Evolutionary conservation across 1,140 invertebrate genomes (phyloP), one percentile per base, ranked within the genome.

Genomic region (Drosophila sturtevanti): DNA sequence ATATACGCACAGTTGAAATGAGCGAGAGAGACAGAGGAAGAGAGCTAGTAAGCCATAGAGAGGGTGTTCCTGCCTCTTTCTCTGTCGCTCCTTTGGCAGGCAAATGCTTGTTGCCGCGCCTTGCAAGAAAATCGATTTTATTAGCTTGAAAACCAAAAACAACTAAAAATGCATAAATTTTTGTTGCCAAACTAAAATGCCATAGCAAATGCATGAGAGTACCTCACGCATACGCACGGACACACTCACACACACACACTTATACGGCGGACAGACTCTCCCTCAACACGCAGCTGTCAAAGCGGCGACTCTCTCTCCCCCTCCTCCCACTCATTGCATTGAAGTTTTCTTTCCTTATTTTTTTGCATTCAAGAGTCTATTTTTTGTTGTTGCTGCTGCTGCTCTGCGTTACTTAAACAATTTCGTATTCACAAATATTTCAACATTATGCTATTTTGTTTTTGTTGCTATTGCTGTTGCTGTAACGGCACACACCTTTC

Each of bases 401-500:
- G 35, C 24, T 75, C 24, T 75, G 70, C 65, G 72, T 81, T 68
- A 67, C 78, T 77, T 81, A 77, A 76, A 67, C 76, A 80, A 80
- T 58, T 37, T 84, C 89, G 84, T 82, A 63, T 84, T 85, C 85
- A 79, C 80, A 80, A 56, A 56, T 56, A 75, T 89, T 87, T 85
- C 81, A 61, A 85, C 71, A 89, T 72, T 80, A 10, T 48, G 41
- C 27, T 31, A 7, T 63, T 51, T 63, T 67, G 35, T 44, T 59
- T 38, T 37, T 66, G 37, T 18, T 67, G 69, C 18, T 64, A 21
- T 6, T 35, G 31, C 31, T 59, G 54, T 56, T 77, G 67, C 59
- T 78, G 74, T 85, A 89, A 81, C 85, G 81, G 81, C 81, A 90
- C 87, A 90, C 87, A 90, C 87, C 87, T 90, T 90, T 90, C 87